phyloP scores from a whole-genome alignment of 2,888 invertebrate species.

The Galeopsomyia nigrocyanea region DNA sequence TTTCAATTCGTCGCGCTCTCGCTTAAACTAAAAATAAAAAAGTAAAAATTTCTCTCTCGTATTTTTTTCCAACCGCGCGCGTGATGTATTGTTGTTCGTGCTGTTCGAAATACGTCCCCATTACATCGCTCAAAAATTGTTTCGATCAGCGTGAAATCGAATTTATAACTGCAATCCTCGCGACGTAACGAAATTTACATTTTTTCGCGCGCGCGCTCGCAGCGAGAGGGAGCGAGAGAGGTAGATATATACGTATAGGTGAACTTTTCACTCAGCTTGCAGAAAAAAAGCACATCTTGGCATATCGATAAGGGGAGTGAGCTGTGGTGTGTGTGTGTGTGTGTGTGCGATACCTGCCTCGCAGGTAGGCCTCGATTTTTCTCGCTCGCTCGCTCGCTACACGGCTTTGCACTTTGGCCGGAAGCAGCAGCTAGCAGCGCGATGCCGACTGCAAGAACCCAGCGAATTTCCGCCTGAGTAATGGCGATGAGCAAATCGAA shows the following conservation, averaged over 20 bases:
- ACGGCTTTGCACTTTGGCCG: constrained; percentile 58
- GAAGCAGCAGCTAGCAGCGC: constrained; percentile 14
- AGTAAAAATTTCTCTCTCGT: too few relatives aligned
- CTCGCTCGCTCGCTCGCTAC: constrained; percentile 43
- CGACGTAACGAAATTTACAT: too few relatives aligned
- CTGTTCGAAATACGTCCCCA: neutral
- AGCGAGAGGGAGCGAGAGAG: too few relatives aligned
- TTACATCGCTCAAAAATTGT: too few relatives aligned
- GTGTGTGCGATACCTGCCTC: too few relatives aligned
- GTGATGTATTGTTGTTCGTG: neutral
- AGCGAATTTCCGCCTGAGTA: neutral
- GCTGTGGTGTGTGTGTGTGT: too few relatives aligned
- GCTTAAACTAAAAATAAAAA: too few relatives aligned
- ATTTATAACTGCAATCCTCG: too few relatives aligned
- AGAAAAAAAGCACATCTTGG: neutral
- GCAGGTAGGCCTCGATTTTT: too few relatives aligned
- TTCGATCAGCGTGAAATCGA: too few relatives aligned
- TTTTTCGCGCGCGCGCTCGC: too few relatives aligned
- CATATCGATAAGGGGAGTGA: neutral
- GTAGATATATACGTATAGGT: neutral
- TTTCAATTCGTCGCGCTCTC: neutral
- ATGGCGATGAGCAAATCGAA: constrained; percentile 4
- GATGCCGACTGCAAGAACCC: constrained; percentile 16
- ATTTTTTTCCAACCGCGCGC: neutral
- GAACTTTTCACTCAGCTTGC: neutral